Evolutionary conservation across 2,888 invertebrate genomes (phyloP), one percentile per base, ranked within the genome.

Genomic region (Mythimna ferrago): DNA sequence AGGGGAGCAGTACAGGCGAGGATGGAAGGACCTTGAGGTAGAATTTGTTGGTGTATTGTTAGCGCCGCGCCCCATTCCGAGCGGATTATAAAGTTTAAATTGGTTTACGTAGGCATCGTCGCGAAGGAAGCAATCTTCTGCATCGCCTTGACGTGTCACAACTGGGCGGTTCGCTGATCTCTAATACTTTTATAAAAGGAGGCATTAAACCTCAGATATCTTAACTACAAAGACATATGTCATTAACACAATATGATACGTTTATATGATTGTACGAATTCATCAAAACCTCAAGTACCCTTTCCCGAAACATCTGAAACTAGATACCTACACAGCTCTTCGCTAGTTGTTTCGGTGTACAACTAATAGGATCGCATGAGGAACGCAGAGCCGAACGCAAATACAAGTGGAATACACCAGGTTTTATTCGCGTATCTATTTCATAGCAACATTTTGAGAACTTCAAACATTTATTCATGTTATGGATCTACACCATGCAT

Each of bases 51-150:
- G 78, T 71, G 78, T 83, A 82, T 88, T 86, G 86, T 84, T 86
- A 73, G 66, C 81, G 69, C 66, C 77, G 74, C 71, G 66, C 79
- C 77, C 78, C 76, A 80, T 84, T 86, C 78, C 82, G 72, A 71
- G 76, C 75, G 85, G 89, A 87, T 88, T 88, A 89, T 84, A 87
- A 89, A 89, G 84, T 89, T 90, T 87, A 88, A 90, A 90, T 88
- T 87, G 89, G 86, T 89, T 89, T 88, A 85, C 76, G 86, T 80
- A 81, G 82, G 80, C 83, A 81, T 80, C 73, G 75, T 44, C 77
- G 66, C 16, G 76, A 61, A 71, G 79, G 82, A 75, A 84, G 76
- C 81, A 85, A 81, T 81, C 79, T 78, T 68, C 63, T 76, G 80
- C 80, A 85, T 66, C 66, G 75, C 51, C 54, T 68, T 71, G 66